Base-by-base conservation (phyloP, 1,140 invertebrate genomes). In the Saccostrea glomerata region DNA sequence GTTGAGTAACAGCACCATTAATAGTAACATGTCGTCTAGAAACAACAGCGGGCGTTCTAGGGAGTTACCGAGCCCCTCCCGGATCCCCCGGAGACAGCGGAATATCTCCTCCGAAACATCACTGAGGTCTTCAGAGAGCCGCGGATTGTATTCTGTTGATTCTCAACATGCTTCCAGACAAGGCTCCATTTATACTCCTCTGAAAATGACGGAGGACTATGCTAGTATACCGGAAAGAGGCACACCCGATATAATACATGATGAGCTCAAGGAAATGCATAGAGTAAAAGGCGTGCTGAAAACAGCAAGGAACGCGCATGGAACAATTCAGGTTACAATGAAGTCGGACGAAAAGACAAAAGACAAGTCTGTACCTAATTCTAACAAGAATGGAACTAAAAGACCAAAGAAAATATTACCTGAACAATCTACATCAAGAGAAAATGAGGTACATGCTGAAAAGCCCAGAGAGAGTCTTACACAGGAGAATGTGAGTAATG, bases 21-120 rank as follows among this genome's bases (percentile, higher is more conserved):
- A 36, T 15, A 77, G 70, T 36, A 77, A 25, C 15, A 77, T 77
- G 70, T 77, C 70, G 23, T 77, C 70, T 17, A 36, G 70, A 30
- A 77, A 77, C 70, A 77, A 77, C 70, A 77, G 70, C 30, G 70
- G 70, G 25, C 25, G 25, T 7, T 77, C 70, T 2, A 77, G 70
- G 25, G 70, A 77, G 11, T 15, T 77, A 11, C 13, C 25, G 4
- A 77, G 25, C 30, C 70, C 70, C 23, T 77, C 70, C 70, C 70
- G 70, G 11, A 77, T 77, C 15, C 25, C 70, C 7, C 23, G 23
- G 13, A 7, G 70, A 30, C 70, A 77, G 25, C 23, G 70, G 25
- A 23, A 66, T 9, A 66, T 66, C 60, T n/a, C 60, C 7, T n/a
- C 20, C 7, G 70, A 77, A 77, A 77, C 25, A 30, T 77, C 70